Evolutionary conservation across 2,113 vertebrate species (phyloP), one percentile per base, ranked within the genome.

Genomic region (Hydropotes inermis): DNA sequence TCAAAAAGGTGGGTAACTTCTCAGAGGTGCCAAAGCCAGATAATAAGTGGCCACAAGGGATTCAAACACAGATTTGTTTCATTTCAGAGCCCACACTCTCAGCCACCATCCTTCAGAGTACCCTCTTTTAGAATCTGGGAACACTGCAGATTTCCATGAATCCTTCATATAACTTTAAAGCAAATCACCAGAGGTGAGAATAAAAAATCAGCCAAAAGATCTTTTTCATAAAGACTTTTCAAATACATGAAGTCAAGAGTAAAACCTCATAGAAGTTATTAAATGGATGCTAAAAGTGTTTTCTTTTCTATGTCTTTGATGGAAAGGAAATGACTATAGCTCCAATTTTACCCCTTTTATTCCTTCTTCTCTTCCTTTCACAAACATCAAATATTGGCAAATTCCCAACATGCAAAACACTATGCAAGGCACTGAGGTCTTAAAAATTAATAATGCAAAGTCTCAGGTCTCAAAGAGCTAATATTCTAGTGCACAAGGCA

Each of bases 251-350:
- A 57, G 36, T 70, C 87, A 96, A 88, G 33, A 89, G 36, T 81
- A 55, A 92, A 86, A 76, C 6, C 43, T 94, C 83, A 78, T 1
- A 61, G 54, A 74, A 94, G 23, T 94, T 74, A 94, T 96, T 97
- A 88, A 87, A 45, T 61, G 58, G 6, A 39, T 67, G 5, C 52
- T 78, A 67, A 89, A 86, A 61, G 6, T 67, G 14, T 45, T 43
- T 91, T 83, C 4, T 58, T 90, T 96, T 85, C 57, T 81, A 28
- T 55, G 23, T n/a, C 10, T 97, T 87, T 90, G 57, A 92, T 60
- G 70, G 45, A 82, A 64, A 97, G 54, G 39, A 70, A 84, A 96
- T 90, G 70, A 87, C 85, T 7, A 33, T 7, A 87, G 8, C 19
- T 86, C 11, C 30, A 23, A 30, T 58, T 91, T 95, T 61, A 33